These are phyloP conservation scores for Bubo bubo DNA, from an alignment of 2,113 vertebrate genomes.

Conservation along the genomic window DNA sequence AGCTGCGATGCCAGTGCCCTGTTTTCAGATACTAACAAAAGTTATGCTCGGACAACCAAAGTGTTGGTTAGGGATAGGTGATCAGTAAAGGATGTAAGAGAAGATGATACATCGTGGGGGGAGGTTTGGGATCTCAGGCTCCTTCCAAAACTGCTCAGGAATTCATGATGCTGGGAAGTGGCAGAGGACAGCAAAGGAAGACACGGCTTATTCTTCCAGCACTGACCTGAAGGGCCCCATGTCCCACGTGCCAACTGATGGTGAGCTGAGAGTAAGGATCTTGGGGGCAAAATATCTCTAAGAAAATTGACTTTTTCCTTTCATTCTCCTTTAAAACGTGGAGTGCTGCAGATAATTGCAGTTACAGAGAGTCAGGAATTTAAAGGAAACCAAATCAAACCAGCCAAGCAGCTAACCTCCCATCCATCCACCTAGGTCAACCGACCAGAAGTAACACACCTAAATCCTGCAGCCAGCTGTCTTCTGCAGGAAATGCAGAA, in stretches of 20 bases:
- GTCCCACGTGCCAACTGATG: background rate
- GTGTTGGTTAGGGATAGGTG: rapidly evolving
- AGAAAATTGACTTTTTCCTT: background rate
- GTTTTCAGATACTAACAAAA: background rate
- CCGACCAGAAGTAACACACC: background rate
- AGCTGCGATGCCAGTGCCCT: rapidly evolving
- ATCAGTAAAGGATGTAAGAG: background rate
- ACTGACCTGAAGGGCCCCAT: background rate
- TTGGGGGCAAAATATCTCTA: background rate
- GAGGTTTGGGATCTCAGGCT: background rate
- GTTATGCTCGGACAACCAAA: background rate
- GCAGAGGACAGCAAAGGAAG: background rate
- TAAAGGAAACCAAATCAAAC: background rate
- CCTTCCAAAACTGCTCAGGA: background rate
- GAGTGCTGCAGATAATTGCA: background rate
- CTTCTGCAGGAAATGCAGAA: background rate
- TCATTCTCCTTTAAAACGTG: background rate
- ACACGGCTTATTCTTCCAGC: background rate
- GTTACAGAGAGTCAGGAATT: background rate
- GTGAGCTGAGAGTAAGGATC: background rate
- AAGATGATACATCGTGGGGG: background rate
- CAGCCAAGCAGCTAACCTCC: background rate
- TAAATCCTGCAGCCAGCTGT: background rate
- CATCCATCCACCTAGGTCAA: background rate
- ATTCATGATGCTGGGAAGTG: background rate